Evolutionary conservation across 2,113 vertebrate genomes (phyloP).

Genomic region (Nannobrachium achirus): DNA sequence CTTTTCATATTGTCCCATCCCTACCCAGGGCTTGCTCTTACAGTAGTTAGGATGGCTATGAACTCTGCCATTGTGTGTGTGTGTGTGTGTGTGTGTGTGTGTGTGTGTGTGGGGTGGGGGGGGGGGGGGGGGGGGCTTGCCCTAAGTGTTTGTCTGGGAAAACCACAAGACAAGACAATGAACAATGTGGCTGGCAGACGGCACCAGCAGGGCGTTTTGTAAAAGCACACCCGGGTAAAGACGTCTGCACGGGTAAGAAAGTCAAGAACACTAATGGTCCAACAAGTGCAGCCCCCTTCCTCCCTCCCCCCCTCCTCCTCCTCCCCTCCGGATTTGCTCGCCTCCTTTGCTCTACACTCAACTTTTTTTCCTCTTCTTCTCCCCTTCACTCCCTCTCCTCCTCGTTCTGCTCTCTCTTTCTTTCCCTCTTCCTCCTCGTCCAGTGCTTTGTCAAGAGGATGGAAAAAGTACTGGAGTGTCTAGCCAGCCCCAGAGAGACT

Average conservation of each 20-base stretch:
- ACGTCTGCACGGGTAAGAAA: constrained; percentile 3
- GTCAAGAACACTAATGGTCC: constrained; percentile 19
- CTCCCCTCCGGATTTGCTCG: background rate
- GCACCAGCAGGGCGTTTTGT: constrained; percentile 14
- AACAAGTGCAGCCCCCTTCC: constrained; percentile 20
- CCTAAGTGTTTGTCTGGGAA: constrained; percentile 13
- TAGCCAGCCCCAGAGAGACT: constrained; percentile 21
- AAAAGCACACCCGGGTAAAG: constrained; percentile 22
- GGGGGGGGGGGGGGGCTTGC: too few species aligned
- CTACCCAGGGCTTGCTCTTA: too few species aligned
- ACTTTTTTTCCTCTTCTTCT: background rate
- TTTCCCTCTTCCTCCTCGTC: background rate
- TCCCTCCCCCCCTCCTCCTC: background rate
- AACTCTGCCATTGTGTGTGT: too few species aligned
- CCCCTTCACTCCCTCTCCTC: background rate
- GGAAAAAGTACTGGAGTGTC: constrained; percentile 65
- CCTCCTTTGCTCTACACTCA: background rate
- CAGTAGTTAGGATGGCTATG: too few species aligned
- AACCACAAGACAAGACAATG: constrained; percentile 11
- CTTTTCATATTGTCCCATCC: too few species aligned
- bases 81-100: too few species aligned
- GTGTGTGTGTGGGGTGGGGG: background rate
- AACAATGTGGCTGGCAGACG: constrained; percentile 5
- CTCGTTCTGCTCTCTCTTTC: too few species aligned
- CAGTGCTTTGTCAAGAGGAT: constrained; percentile 43